Evolutionary conservation across 2,113 vertebrate species (phyloP).

Genomic region (Cryptotis parvus): DNA sequence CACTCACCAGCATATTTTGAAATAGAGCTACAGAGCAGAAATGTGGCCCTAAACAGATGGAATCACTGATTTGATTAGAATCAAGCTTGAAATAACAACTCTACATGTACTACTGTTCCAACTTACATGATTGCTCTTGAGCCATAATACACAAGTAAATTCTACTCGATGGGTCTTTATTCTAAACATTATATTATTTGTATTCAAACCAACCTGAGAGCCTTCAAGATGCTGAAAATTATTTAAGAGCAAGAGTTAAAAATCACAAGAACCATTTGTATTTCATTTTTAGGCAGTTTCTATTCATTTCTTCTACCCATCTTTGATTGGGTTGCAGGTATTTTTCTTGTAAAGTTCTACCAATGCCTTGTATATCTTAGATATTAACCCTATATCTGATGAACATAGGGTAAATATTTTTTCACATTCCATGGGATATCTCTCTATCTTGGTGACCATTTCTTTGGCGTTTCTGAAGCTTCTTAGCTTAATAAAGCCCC

Average conservation of each 20-base stretch:
- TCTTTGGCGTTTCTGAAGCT: too few species aligned
- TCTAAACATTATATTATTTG: constrained; percentile 20
- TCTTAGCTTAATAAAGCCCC: too few species aligned
- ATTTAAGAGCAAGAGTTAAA: not conserved
- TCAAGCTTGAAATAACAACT: constrained; percentile 48
- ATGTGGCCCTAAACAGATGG: constrained; percentile 68
- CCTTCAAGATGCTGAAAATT: not conserved
- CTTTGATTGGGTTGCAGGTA: too few species aligned
- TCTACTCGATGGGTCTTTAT: not conserved
- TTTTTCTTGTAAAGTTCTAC: too few species aligned
- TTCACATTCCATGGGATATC: too few species aligned
- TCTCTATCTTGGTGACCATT: too few species aligned
- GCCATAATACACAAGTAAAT: not conserved
- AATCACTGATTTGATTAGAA: constrained; percentile 69
- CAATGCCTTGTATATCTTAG: too few species aligned
- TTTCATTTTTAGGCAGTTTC: too few species aligned
- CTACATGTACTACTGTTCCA: constrained; percentile 14
- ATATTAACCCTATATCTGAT: too few species aligned
- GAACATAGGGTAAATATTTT: too few species aligned
- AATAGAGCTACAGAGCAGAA: constrained; percentile 44
- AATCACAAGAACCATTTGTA: too few species aligned
- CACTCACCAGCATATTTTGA: constrained; percentile 39
- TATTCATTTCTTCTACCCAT: too few species aligned
- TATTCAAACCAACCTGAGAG: not conserved
- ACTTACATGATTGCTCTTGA: not conserved